Evolutionary conservation across 2,113 vertebrate species (phyloP).

Genomic region (Zosterops pallidus): DNA sequence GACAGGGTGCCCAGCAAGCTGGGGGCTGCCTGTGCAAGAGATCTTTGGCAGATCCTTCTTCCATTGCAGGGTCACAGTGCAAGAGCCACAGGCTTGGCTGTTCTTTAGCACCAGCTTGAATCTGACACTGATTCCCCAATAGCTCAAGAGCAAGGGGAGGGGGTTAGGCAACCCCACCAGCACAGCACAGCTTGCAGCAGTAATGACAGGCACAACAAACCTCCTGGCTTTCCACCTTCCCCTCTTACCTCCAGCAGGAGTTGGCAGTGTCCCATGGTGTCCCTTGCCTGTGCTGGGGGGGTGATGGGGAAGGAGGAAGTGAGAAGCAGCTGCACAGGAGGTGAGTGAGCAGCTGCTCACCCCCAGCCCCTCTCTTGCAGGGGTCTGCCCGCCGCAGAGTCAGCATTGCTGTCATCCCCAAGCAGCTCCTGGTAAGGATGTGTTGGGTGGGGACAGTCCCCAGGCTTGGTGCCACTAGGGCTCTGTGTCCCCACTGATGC

Average conservation of each 20-base stretch:
- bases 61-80: neutral
- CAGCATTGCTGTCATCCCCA: conserved; percentile 79
- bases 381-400: conserved; percentile 72
- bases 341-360: neutral
- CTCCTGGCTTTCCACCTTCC: neutral
- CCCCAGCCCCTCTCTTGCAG: conserved; percentile 45
- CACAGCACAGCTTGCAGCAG: neutral
- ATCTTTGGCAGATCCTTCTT: conserved; percentile 23
- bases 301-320: neutral
- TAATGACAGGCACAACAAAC: neutral
- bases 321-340: rapidly evolving
- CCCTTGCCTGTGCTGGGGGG: neutral
- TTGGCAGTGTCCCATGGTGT: neutral
- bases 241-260: neutral
- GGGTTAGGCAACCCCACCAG: neutral
- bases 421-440: conserved; percentile 64
- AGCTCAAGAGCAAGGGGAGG: conserved; percentile 7
- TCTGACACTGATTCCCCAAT: neutral
- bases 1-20: neutral
- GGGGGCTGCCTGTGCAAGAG: neutral
- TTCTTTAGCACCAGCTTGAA: conserved; percentile 6
- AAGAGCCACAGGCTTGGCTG: neutral
- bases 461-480: neutral
- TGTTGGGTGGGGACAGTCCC: rapidly evolving
- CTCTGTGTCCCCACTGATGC: neutral